A percentile compares a stretch with the other conserved stretches of the same genome.
phyloP scores from a whole-genome alignment of 1,140 invertebrate species.

The Drosophila ambigua region DNA sequence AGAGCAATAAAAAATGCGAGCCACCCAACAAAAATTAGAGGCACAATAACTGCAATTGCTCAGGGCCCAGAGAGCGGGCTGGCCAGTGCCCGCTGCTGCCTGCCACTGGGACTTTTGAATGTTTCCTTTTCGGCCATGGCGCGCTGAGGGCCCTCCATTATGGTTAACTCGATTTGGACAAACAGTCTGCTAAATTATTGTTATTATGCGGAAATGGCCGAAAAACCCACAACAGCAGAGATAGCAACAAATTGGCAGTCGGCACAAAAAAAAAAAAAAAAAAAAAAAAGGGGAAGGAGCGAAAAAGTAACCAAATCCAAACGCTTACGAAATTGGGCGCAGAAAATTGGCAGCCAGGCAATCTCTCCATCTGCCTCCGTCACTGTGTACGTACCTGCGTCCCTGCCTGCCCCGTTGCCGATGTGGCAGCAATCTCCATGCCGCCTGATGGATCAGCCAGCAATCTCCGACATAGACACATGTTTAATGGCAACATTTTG shows the following conservation, averaged over 20 bases:
- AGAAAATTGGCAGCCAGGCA: constrained; percentile 59
- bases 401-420: not conserved
- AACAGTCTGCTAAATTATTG: constrained; percentile 76
- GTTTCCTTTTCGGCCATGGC: constrained; percentile 54
- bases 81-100: constrained; percentile 27
- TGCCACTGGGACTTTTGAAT: constrained; percentile 54
- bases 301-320: constrained; percentile 28
- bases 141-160: constrained; percentile 50
- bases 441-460: too few species aligned
- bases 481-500: constrained; percentile 60
- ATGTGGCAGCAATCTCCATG: not conserved
- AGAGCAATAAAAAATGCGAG: not conserved
- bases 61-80: constrained; percentile 2
- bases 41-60: constrained; percentile 41
- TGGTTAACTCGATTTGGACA: constrained; percentile 79
- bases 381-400: not conserved
- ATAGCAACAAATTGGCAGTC: constrained; percentile 60
- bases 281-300: constrained; percentile 3
- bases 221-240: constrained; percentile 28
- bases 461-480: constrained; percentile 16
- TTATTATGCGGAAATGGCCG: constrained; percentile 75
- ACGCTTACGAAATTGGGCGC: constrained; percentile 61
- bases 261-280: constrained; percentile 14
- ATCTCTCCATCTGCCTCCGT: constrained; percentile 9
- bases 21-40: constrained; percentile 8